Evolutionary conservation across 2,888 invertebrate genomes (phyloP), one percentile per base, ranked within the genome.

Genomic region (Aleiodes testaceus): DNA sequence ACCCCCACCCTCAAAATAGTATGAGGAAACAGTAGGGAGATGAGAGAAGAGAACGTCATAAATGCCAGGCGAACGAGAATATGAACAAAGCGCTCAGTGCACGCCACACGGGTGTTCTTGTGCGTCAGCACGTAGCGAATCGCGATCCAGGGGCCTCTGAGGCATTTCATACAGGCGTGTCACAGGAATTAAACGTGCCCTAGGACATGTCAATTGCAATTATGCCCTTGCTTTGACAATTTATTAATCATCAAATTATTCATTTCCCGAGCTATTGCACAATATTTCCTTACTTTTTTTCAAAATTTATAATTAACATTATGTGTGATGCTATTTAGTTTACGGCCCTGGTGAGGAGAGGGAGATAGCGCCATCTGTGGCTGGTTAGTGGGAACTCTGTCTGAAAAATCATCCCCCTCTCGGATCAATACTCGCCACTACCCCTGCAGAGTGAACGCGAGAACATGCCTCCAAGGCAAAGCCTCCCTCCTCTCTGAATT

Each of bases 341-440:
- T 72, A 72, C 72, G 64, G 72, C 72, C 72, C 69, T 69, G 68
- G 53, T 45, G 36, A 52, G 55, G 22, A 42, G 53, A 63, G 47
- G 61, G 45, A 12, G 45, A 20, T 83, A 79, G 77, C 77, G 84
- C 84, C 84, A 84, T 83, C 85, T 84, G 79, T 82, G 76, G 72
- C 64, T 7, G 69, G 75, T 75, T 75, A 76, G 71, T 72, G 78
- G 76, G 79, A 84, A 84, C 75, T 80, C 80, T 75, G 79, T 83
- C 83, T 84, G 81, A 82, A 84, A 83, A 83, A 84, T 84, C 82
- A 82, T 81, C 79, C 76, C 78, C 76, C 77, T 69, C 74, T 77
- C 64, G 77, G 82, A 84, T 84, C 84, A 84, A 84, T 84, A 84
- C 84, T 79, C 78, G 70, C 74, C 71, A 68, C 75, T 80, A 75